Base-by-base conservation (phyloP, 2,888 invertebrate genomes). In the Coelinius sp. region DNA sequence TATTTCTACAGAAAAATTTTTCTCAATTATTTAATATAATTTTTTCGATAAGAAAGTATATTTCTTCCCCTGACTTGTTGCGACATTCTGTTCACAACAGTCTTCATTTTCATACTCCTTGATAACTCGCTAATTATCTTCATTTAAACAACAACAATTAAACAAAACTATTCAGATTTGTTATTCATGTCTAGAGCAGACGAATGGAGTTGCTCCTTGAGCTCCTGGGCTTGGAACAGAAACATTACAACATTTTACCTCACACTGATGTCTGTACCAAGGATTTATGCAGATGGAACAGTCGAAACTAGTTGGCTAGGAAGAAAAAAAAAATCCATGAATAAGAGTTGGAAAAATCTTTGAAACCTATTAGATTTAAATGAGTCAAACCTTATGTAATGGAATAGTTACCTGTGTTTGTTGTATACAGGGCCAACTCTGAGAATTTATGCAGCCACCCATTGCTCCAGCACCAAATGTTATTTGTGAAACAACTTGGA, bases 401-500 rank as follows among this genome's bases (percentile, higher is more conserved):
- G 24, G 27, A 27, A 17, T 31, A 25, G 20, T 38, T 76, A 80
- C 79, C 74, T 72, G 76, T 38, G 65, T 70, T 53, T 70, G 59
- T 65, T 73, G 75, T 22, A 68, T 17, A 20, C 81, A 81, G 6
- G 80, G 78, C 83, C 82, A 83, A 46, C 69, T 62, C 56, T 65
- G 63, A 44, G 71, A 68, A 27, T 56, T 75, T 20, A 73, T 63
- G 25, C 77, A 76, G 12, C 74, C 77, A 20, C 71, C 75, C 25
- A 72, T 64, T 12, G 74, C 66, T 6, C 75, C 75, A 7, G 79
- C 59, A 20, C 82, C 81, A 70, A 78, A 71, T 2, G 82, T 80
- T 1, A 83, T 68, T 68, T 84, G 84, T 2, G 83, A 81, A 4
- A 81, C 80, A 38, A 82, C 71, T 70, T 77, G 76, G 5, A 82